phyloP scores from a whole-genome alignment of 2,888 invertebrate species.

The Dioctria rufipes region DNA sequence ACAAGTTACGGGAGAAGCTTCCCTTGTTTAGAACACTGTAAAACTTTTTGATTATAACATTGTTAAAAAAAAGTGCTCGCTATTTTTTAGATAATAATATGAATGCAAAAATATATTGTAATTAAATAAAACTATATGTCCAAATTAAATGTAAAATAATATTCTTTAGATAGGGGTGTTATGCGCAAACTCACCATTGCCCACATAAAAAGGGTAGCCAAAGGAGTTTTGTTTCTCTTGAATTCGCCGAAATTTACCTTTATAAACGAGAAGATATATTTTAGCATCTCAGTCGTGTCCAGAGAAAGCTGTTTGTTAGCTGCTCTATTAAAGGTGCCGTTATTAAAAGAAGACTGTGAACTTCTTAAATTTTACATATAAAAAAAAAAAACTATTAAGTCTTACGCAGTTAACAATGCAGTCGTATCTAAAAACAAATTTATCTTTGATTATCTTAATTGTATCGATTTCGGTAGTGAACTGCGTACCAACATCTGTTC shows the following conservation, averaged over 20 bases:
- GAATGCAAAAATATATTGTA: too few species aligned
- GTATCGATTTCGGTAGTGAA: constrained; percentile 63
- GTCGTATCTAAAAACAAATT: constrained; percentile 32
- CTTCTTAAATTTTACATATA: background rate
- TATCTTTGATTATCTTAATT: constrained; percentile 1
- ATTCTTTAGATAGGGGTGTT: too few species aligned
- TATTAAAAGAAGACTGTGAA: background rate
- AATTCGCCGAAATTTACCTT: background rate
- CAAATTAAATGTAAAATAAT: too few species aligned
- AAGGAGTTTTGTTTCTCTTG: too few species aligned
- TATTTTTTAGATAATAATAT: too few species aligned
- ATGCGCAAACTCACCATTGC: constrained; percentile 42
- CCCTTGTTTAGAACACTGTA: too few species aligned
- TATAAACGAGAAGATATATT: constrained; percentile 22
- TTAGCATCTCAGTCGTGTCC: background rate
- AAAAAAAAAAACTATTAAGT: background rate
- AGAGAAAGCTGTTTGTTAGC: constrained; percentile 21
- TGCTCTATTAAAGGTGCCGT: background rate
- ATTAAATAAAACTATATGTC: too few species aligned
- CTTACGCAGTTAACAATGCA: constrained; percentile 8
- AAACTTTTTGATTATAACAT: too few species aligned
- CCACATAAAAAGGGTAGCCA: background rate
- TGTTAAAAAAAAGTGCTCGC: too few species aligned
- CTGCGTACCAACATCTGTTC: constrained; percentile 70
- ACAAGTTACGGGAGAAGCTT: too few species aligned